Base-by-base conservation (phyloP, 2,113 vertebrate species). In the Campylomormyrus tamandua region DNA sequence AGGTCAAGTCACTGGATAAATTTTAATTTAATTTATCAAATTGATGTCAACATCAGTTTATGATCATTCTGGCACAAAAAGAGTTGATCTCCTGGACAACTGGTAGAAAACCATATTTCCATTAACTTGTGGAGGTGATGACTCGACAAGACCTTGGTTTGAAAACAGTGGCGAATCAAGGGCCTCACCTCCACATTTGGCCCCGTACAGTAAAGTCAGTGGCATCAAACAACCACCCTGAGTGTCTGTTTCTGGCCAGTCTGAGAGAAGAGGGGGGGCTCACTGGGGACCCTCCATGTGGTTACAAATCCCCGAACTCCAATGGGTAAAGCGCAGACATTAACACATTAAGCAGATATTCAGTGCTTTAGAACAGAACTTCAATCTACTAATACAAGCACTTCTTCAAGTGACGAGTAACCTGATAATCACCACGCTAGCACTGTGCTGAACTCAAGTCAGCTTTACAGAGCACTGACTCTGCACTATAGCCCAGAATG, bases 1-100 rank as follows among this genome's bases (percentile, higher is more conserved):
- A 66, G 87, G 83, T 80, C 74, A 19, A 42, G 35, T 83, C 70
- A 91, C 83, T 66, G 90, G 27, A 90, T 42, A 85, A 92, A 52
- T 50, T 45, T 27, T 56, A 21, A 52, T 89, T 86, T 89, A 45
- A 90, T 83, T 88, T 84, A 89, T 87, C 53, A 80, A 24, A 88
- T 46, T 87, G 58, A 89, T 80, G 62, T 83, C 91, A 87, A 42
- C 91, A 24, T 39, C 10, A 21, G 21, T 85, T 85, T 85, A n/a
- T 45, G 9, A 85, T 21, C 24, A 48, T 48, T 45, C 19, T n/a
- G 39, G 7, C 35, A n/a, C 45, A n/a, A 9, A 45, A 49, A 85
- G 27, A 9, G 83, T 49, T 85, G 48, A 48, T 31, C 83, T 86
- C 46, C 10, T 86, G n/a, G 35, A 39, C 13, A 19, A 80, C 4